Evolutionary conservation across 2,888 invertebrate species (phyloP), one percentile per base, ranked within the genome.

Genomic region (Morpho deidamia): DNA sequence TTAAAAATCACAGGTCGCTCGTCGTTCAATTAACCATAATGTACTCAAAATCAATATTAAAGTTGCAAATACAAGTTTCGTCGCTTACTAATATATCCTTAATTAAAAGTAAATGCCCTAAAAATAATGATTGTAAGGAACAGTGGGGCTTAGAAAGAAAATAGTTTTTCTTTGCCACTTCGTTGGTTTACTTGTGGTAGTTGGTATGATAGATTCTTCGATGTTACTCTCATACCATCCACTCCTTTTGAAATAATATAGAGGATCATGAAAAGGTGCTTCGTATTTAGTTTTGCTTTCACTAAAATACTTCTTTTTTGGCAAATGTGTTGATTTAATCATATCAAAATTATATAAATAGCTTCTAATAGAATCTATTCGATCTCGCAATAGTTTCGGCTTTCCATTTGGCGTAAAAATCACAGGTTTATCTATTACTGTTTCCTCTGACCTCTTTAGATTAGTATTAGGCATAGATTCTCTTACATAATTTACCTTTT

Each of bases 91-190:
- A 23, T 23, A 23, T 23, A 23, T 23, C 23, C 2, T 23, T 5
- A 23, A 23, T 23, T 5, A 23, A 3, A 23, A 23, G 5, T 23
- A 23, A 23, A 23, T 5, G 5, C 23, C 23, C 72, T 76, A 80
- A 70, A 77, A 76, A 67, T 80, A 84, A 58, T 68, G 65, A 56
- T 78, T 76, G 52, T 80, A 80, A 1, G 81, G 74, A 52, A 70
- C 71, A 23, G 86, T 85, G 0, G 87, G 87, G 56, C 85, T 87
- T 53, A 81, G 68, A 63, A 83, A 88, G 66, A 84, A 86, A 55
- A 87, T 71, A 0, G 85, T 85, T 58, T 71, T 72, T 44, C 74
- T 67, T 34, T 66, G 61, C 52, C 75, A 67, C 48, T 53, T 68
- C 0, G 69, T 70, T 9, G 54, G 65, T 40, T 51, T 58, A 11